Evolutionary conservation across 2,888 invertebrate genomes (phyloP).

Genomic region (Spialia ferax): DNA sequence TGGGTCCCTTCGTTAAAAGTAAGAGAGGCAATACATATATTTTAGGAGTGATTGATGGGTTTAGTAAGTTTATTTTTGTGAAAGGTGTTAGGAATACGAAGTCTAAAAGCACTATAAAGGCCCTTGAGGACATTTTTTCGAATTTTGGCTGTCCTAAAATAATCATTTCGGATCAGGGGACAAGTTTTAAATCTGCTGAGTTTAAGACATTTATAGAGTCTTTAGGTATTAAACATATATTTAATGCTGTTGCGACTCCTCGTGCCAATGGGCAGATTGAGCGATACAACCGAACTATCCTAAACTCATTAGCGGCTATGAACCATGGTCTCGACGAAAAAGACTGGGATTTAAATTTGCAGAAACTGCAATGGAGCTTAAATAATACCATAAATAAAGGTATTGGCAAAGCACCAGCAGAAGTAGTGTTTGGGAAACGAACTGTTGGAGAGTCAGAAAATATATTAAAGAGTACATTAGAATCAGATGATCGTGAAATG

Average conservation of each 20-base stretch:
- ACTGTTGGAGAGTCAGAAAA: neutral
- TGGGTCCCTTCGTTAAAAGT: slow-evolving; percentile 11
- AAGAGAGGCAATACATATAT: slow-evolving; percentile 6
- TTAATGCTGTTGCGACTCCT: slow-evolving; percentile 8
- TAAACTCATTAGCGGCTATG: slow-evolving; percentile 2
- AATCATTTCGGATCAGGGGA: slow-evolving; percentile 6
- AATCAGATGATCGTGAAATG: neutral
- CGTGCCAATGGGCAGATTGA: slow-evolving; percentile 9
- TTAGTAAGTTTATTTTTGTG: neutral
- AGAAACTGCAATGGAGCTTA: slow-evolving; percentile 1
- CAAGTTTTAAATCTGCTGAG: slow-evolving; percentile 8
- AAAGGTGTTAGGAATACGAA: slow-evolving; percentile 4
- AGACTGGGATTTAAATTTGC: neutral
- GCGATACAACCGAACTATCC: slow-evolving; percentile 4
- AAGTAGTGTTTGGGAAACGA: neutral
- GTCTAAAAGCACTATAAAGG: neutral
- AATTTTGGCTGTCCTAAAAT: slow-evolving; percentile 3
- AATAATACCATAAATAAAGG: slow-evolving; percentile 11
- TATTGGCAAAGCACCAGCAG: neutral
- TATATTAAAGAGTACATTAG: neutral
- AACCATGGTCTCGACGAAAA: neutral
- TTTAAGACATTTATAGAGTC: slow-evolving; percentile 2
- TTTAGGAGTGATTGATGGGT: neutral
- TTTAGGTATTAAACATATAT: neutral
- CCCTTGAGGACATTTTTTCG: neutral